Base-by-base conservation (phyloP, 1,140 invertebrate genomes). In the Latrodectus geometricus region DNA sequence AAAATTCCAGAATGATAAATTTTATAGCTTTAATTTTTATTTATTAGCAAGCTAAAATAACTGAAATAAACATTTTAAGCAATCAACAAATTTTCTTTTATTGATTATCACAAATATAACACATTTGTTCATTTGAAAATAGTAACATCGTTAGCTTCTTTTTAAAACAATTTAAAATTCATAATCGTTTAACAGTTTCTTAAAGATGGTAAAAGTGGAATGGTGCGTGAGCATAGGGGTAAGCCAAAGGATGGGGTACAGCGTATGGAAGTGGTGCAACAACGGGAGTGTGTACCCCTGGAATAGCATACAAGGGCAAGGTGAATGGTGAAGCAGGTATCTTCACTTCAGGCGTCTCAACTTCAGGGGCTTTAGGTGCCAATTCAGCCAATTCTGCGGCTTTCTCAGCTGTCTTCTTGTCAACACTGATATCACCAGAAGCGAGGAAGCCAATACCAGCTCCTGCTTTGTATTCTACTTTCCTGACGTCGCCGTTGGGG, bases 401-500 rank as follows among this genome's bases (percentile, higher is more conserved):
- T 35, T 83, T 86, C 14, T 86, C 87, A 0, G 87, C 87, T 14
- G 88, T 89, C 50, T 83, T 84, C 54, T 86, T 88, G 72, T 89
- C 88, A 8, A 89, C 88, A 9, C 68, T 54, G 66, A 89, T 88
- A 52, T 89, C 88, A 48, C 88, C 88, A 21, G 70, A 49, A 9
- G 88, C 66, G 23, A 81, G 79, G 75, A 79, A 89, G 17, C 88
- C 88, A 8, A 61, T 78, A 9, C 50, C 68, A 7, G 61, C 61
- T 61, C 86, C 86, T 17, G 87, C 81, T 68, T 78, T 83, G 72
- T 96, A 96, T 90, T 95, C 95, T 49, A 96, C 95, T 74, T 95
- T 93, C 91, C 96, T 96, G 73, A 96, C 93, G 90, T 95, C 94
- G 7, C 96, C 96, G 88, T 94, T 93, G 66, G 94, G 93, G 89